These are phyloP conservation scores for Turritopsis rubra DNA, from an alignment of 30 jellyfish, hydroid and myxozoan species.

Conservation along the genomic window DNA sequence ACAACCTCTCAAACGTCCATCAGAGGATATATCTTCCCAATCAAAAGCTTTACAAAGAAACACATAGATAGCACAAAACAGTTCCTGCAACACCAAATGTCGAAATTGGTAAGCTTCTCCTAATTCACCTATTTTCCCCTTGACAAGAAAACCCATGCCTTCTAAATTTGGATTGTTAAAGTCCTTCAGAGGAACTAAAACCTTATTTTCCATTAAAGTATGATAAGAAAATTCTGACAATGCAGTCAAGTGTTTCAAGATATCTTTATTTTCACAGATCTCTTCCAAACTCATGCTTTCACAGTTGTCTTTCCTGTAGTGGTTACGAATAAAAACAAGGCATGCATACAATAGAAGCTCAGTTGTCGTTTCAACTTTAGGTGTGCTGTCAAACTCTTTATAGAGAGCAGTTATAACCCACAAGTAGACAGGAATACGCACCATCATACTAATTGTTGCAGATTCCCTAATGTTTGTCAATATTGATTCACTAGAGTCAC, in stretches of 20 bases:
- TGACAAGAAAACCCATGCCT: not conserved
- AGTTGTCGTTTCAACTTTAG: not conserved
- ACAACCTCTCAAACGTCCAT: not conserved
- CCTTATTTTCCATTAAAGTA: not conserved
- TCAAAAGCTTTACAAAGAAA: not conserved
- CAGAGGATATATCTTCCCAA: not conserved
- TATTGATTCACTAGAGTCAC: not conserved
- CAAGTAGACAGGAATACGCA: not conserved
- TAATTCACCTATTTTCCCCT: not conserved
- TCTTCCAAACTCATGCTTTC: not conserved
- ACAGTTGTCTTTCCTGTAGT: not conserved
- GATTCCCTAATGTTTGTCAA: not conserved
- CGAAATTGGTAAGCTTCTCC: slow-evolving; percentile 1
- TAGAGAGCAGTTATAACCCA: not conserved
- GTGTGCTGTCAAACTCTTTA: not conserved
- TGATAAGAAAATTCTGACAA: not conserved
- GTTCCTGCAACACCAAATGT: slow-evolving; percentile 14
- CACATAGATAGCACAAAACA: slow-evolving; percentile 7
- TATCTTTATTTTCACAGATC: not conserved
- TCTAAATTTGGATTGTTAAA: not conserved
- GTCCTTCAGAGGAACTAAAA: not conserved
- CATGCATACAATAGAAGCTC: not conserved
- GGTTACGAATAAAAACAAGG: not conserved
- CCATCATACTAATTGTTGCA: not conserved
- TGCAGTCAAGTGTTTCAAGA: not conserved